Percentiles rank a stretch among this genome's conserved stretches.
Evolutionary conservation across 2,797 vertebrate species (phyloP).

Genomic region (Buceros bicornis): DNA sequence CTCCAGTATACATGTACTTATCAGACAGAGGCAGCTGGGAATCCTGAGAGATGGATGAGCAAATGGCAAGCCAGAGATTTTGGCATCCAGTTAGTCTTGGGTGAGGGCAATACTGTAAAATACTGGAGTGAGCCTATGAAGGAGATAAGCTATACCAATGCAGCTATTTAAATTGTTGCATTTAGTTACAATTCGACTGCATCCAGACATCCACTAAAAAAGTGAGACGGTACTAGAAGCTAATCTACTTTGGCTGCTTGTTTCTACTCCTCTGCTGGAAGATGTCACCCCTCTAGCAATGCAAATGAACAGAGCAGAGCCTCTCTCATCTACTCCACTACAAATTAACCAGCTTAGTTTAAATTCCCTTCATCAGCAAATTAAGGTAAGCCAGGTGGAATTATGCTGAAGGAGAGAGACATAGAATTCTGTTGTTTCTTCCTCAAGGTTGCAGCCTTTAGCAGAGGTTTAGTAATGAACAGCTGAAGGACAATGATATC

Average conservation of each 20-base stretch:
- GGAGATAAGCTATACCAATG: neutral
- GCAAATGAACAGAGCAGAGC: neutral
- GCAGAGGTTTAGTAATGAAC: constrained; percentile 17
- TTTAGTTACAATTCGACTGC: neutral
- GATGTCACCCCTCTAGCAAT: neutral
- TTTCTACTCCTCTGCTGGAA: neutral
- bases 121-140: neutral
- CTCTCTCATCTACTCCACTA: neutral
- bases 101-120: neutral
- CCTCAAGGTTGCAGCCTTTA: neutral
- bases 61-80: constrained; percentile 5
- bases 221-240: neutral
- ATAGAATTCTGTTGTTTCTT: neutral
- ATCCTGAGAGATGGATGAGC: neutral
- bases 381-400: neutral
- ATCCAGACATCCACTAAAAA: neutral
- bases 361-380: neutral
- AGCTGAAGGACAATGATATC: constrained; percentile 61
- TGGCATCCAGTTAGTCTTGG: neutral
- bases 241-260: neutral
- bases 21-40: constrained; percentile 31
- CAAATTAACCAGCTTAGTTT: neutral
- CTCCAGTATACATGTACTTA: neutral
- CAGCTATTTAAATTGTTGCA: constrained; percentile 6
- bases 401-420: neutral